Conservation (phyloP, 1,140 invertebrate species). For the Ephestia elutella region DNA sequence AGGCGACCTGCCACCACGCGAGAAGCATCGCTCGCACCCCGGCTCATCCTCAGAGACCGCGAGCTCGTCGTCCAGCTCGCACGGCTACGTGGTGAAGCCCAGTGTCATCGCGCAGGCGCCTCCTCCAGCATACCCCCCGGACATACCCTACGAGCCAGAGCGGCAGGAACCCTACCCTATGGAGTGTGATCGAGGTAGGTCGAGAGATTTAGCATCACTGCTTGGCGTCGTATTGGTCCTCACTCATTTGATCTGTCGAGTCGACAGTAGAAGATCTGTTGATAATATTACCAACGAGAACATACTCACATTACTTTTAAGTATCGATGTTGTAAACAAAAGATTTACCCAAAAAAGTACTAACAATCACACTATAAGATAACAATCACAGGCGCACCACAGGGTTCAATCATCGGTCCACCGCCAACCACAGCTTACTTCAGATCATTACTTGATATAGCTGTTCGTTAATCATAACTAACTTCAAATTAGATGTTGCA, state of each 20-base stretch:
- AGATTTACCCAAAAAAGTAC: too few relatives aligned
- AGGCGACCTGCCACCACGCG: constrained; percentile 29
- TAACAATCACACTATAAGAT: not conserved
- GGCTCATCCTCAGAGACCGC: constrained; percentile 53
- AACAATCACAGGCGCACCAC: not conserved
- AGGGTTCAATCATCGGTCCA: not conserved
- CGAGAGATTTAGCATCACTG: too few relatives aligned
- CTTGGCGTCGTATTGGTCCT: not conserved
- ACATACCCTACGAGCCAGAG: constrained; percentile 40
- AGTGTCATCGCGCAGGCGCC: constrained; percentile 40
- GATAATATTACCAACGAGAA: too few relatives aligned
- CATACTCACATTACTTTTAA: too few relatives aligned
- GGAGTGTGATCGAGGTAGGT: constrained; percentile 58
- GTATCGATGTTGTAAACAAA: too few relatives aligned
- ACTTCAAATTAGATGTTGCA: not conserved
- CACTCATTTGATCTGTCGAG: too few relatives aligned
- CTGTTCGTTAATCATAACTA: too few relatives aligned
- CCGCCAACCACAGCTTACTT: too few relatives aligned
- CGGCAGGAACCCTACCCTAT: constrained; percentile 37
- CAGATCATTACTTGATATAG: too few relatives aligned
- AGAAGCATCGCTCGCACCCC: constrained; percentile 37
- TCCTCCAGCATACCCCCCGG: constrained; percentile 30
- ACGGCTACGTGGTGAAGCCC: constrained; percentile 37
- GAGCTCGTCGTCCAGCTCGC: constrained; percentile 53
- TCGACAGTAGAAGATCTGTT: too few relatives aligned